Evolutionary conservation across 2,797 vertebrate species (phyloP).

Genomic region (Platyrinchus mystaceus): DNA sequence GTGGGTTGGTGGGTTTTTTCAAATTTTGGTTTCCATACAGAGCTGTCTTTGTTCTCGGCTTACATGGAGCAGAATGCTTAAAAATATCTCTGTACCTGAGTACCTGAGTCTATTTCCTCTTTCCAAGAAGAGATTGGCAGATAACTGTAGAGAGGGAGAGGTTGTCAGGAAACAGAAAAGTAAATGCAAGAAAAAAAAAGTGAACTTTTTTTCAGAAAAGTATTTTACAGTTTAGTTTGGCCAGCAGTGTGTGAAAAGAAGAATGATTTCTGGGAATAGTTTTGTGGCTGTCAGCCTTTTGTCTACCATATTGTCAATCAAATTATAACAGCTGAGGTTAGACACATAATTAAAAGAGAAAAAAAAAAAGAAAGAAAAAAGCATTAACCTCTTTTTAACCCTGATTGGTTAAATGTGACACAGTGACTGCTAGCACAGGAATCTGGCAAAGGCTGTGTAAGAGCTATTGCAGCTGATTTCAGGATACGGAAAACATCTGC

Average conservation of each 20-base stretch:
- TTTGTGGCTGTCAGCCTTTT: slow-evolving; percentile 25
- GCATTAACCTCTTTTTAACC: not conserved
- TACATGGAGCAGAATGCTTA: slow-evolving; percentile 23
- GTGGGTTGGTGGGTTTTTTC: not conserved
- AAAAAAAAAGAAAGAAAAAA: not conserved
- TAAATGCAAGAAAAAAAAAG: slow-evolving; percentile 10
- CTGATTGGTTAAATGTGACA: not conserved
- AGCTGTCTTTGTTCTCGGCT: slow-evolving; percentile 56
- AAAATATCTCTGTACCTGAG: slow-evolving; percentile 69
- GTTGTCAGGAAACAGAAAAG: slow-evolving; percentile 28
- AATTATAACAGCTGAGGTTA: not conserved
- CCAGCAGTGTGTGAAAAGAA: slow-evolving; percentile 12
- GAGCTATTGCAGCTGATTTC: not conserved
- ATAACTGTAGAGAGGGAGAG: slow-evolving; percentile 7
- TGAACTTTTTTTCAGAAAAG: slow-evolving; percentile 11
- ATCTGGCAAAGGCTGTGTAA: not conserved
- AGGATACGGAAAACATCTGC: not conserved
- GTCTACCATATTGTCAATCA: slow-evolving; percentile 43
- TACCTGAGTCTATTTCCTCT: slow-evolving; percentile 36
- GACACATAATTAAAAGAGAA: not conserved
- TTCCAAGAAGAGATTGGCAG: slow-evolving; percentile 41
- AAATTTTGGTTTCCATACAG: slow-evolving; percentile 46
- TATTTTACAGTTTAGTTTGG: slow-evolving; percentile 46
- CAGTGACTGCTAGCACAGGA: not conserved
- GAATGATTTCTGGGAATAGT: slow-evolving; percentile 49